Base-by-base conservation (phyloP, 2,797 vertebrate genomes). In the Pogonophryne albipinna region DNA sequence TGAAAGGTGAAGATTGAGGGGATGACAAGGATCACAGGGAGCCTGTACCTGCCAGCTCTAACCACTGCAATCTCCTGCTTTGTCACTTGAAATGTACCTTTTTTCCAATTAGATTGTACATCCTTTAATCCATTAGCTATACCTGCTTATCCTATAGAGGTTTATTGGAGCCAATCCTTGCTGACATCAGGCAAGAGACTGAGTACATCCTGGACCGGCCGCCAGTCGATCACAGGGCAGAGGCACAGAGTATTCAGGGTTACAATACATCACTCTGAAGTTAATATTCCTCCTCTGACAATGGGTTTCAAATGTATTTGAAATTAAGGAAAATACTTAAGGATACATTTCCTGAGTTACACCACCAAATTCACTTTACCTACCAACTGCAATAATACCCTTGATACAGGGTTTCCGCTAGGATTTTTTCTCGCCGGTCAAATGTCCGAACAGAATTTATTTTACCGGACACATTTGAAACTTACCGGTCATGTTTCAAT, bases 331-430 rank as follows among this genome's bases (percentile, higher is more conserved):
- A 80, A 64, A 62, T 70, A 38, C 6, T 38, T 7, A 9, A 38
- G 34, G 34, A 38, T 7, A 7, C 34, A 7, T 38, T 9, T 38
- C 34, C 34, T 38, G 34, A 38, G 34, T 38, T 38, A 38, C 1
- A 2, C 6, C 27, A 5, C 27, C 27, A 27, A 68, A 70, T 67
- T 68, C 58, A 59, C 56, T 59, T 71, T 49, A 55, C 14, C 52
- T 19, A 47, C 42, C 31, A 42, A 65, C 41, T 78, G 61, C 65
- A 79, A 68, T 71, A 76, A 76, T 71, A 74, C 75, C 52, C 49
- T 55, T 58, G 55, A 72, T 41, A 59, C n/a, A n/a, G n/a, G n/a
- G n/a, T n/a, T n/a, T n/a, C n/a, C n/a, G n/a, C n/a, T n/a, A n/a
- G n/a, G n/a, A n/a, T n/a, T n/a, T n/a, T n/a, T n/a, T n/a, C n/a